Base-by-base conservation (phyloP, 2,888 invertebrate species). In the Plebejus melissa region DNA sequence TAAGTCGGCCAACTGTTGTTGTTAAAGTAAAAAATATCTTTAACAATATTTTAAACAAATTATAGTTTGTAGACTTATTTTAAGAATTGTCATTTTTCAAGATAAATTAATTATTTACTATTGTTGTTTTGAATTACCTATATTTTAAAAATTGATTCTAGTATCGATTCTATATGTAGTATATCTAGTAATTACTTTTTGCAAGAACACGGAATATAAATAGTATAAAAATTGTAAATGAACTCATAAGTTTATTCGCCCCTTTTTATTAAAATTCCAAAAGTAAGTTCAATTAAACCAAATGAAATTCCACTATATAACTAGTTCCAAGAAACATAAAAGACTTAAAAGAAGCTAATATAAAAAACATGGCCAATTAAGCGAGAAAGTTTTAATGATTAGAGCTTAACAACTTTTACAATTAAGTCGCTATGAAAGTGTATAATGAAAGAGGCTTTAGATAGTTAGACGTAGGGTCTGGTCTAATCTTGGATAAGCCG, bases 401-500 rank as follows among this genome's bases (percentile, higher is more conserved):
- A 41, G 71, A 71, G 41, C 46, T 71, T 46, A 41, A 71, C 71
- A 71, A 71, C 71, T 71, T 72, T 72, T 50, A 50, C 72, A 72
- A 72, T 72, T 28, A 72, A 72, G 72, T 50, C 28, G 32, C 72
- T 50, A 46, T 32, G 28, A 72, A 72, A 72, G 72, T 71, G 79
- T 81, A 82, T 81, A 82, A 84, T 83, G 84, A 85, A 84, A 83
- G 79, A 79, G 79, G 80, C 78, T 79, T 79, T 76, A 78, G 79
- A 79, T 80, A 80, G 80, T 79, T 86, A 85, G 83, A 83, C 83
- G 83, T 82, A 84, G 84, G 80, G 80, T 54, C 54, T 82, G 83
- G 83, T 85, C 86, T 88, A 88, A 89, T 89, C 87, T 86, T 82
- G 77, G 87, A 87, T 89, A 88, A 88, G 85, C 88, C 88, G 82